Percentiles rank a stretch among this genome's conserved stretches.
Evolutionary conservation across 2,113 vertebrate species (phyloP).

Genomic region (Uropsilus gracilis): DNA sequence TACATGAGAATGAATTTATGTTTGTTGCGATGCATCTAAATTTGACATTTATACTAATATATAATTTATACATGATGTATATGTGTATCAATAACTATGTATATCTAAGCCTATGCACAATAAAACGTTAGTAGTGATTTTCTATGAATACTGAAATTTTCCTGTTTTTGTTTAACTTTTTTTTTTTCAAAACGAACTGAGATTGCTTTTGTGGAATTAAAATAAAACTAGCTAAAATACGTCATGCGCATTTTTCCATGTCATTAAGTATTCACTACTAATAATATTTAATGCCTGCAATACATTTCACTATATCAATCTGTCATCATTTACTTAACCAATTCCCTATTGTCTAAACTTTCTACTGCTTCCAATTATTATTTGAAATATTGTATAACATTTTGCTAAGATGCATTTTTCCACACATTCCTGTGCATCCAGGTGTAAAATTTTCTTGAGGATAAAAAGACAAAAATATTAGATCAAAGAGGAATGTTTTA

Average conservation of each 20-base stretch:
- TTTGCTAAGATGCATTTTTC: slow-evolving; percentile 1
- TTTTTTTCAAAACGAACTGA: neutral
- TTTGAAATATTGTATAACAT: neutral
- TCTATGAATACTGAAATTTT: neutral
- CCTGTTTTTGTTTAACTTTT: neutral
- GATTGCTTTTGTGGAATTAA: neutral
- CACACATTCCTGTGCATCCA: neutral
- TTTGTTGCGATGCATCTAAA: neutral
- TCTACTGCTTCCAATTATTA: neutral
- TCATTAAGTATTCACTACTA: slow-evolving; percentile 9
- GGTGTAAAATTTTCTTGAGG: neutral
- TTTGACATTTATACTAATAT: neutral
- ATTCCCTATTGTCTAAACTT: neutral
- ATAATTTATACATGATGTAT: neutral
- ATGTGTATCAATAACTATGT: neutral
- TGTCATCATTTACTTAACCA: slow-evolving; percentile 3
- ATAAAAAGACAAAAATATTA: neutral
- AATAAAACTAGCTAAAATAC: slow-evolving; percentile 27
- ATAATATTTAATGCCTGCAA: neutral
- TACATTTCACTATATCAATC: neutral
- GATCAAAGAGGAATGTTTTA: neutral
- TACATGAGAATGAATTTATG: neutral
- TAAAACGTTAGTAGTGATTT: neutral
- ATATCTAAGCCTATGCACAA: neutral
- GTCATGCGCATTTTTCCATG: neutral